Base-by-base conservation (phyloP, 2,888 invertebrate species). In the Polydrusus cervinus region DNA sequence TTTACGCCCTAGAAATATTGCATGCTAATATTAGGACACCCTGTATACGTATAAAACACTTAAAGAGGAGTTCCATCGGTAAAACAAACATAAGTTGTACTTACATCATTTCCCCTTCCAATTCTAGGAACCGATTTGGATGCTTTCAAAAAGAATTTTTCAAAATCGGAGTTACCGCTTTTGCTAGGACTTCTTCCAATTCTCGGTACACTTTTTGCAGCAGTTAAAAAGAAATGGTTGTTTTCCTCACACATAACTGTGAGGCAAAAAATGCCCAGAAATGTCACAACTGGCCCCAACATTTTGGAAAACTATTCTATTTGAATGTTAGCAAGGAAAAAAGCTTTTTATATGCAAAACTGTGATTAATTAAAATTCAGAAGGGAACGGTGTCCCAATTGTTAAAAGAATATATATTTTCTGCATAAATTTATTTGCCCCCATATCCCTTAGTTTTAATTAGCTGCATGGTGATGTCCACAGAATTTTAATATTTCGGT, bases 41-140 rank as follows among this genome's bases (percentile, higher is more conserved):
- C 25, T 25, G 25, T 25, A 25, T 25, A 25, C 25, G 1, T 25
- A 25, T 25, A 5, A 25, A 25, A 25, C 25, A 25, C 25, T 25
- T 5, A 25, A 1, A 1, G 5, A 25, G 5, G 5, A 25, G 25
- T 25, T n/a, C n/a, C n/a, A n/a, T n/a, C n/a, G n/a, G n/a, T n/a
- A n/a, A n/a, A 25, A 25, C 1, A 25, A 25, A 3, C 25, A 25
- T 25, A 14, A 11, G 8, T 25, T 65, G 10, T 53, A 62, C 51
- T 79, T 75, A 83, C 84, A 76, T 83, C 80, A 75, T 86, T 86
- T 67, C 87, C 80, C 71, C 88, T 81, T 30, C 88, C 89, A 77
- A 89, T 88, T 72, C 89, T 82, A 0, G 89, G 89, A 1, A 89
- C 88, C 0, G 87, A 87, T 79, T 89, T 89, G 6, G 88, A 87